Evolutionary conservation across 2,113 vertebrate species (phyloP).

Genomic region (Ranitomeya imitator): DNA sequence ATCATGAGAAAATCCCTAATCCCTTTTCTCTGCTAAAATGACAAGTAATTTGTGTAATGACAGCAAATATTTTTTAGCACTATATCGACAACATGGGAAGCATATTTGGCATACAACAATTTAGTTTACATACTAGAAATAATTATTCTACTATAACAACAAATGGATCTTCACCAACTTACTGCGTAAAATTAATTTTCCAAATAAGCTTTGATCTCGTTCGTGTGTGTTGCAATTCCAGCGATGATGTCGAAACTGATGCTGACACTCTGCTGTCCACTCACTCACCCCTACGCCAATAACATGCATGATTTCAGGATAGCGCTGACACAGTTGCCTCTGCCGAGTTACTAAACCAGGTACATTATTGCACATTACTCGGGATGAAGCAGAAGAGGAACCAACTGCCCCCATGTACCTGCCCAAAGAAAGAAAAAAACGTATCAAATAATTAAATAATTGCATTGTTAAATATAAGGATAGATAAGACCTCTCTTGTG

Average conservation of each 20-base stretch:
- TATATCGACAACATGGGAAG: too few species aligned
- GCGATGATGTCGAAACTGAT: constrained; percentile 93
- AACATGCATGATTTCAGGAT: constrained; percentile 87
- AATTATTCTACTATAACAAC: background rate
- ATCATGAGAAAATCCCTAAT: too few species aligned
- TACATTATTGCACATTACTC: constrained; percentile 96
- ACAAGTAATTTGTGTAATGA: too few species aligned
- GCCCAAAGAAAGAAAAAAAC: constrained; percentile 57
- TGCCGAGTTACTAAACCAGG: constrained; percentile 91
- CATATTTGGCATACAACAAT: background rate
- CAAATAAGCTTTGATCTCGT: constrained; percentile 86
- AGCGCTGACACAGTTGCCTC: constrained; percentile 90
- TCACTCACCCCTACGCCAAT: constrained; percentile 85
- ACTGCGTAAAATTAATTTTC: constrained; percentile 86
- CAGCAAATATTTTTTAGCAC: too few species aligned
- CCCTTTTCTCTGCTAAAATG: too few species aligned
- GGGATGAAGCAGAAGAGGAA: constrained; percentile 70
- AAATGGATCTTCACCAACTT: constrained; percentile 66
- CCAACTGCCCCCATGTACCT: constrained; percentile 92
- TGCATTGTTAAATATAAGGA: background rate
- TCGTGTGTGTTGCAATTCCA: constrained; percentile 92
- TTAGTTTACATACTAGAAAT: background rate
- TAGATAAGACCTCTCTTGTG: too few species aligned
- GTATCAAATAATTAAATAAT: background rate
- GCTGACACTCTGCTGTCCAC: constrained; percentile 92